Conservation (phyloP, 2,888 invertebrate species). For the Baronia brevicornis region DNA sequence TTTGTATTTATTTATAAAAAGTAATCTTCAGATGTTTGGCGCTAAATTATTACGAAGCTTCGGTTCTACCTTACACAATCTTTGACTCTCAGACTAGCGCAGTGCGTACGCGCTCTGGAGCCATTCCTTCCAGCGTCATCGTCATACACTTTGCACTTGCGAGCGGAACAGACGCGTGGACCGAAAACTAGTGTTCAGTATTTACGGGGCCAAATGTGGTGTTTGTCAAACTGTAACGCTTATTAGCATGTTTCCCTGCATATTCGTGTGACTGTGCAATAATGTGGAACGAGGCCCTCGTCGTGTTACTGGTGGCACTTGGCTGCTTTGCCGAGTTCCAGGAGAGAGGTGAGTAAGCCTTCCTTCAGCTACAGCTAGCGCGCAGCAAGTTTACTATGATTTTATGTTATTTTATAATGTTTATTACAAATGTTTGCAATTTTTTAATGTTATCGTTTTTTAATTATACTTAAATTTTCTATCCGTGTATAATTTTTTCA, state of each 20-base stretch:
- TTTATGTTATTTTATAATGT: conserved; percentile 1
- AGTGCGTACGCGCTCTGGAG: conserved; percentile 36
- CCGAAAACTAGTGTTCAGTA: conserved; percentile 16
- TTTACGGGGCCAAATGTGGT: conserved; percentile 25
- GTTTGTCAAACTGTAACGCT: conserved; percentile 32
- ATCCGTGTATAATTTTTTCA: too few species aligned
- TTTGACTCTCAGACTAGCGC: conserved; percentile 25
- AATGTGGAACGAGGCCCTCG: conserved; percentile 44
- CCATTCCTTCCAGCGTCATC: conserved; percentile 18
- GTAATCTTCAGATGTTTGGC: too few species aligned
- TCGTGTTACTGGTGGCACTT: conserved; percentile 30
- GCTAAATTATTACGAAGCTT: neutral
- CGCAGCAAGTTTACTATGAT: conserved; percentile 15
- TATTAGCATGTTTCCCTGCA: conserved; percentile 42
- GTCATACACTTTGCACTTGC: conserved; percentile 47
- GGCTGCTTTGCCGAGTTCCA: conserved; percentile 47
- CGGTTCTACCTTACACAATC: conserved; percentile 24
- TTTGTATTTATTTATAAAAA: conserved; percentile 2
- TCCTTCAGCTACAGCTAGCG: conserved; percentile 20
- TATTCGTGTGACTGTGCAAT: conserved; percentile 44
- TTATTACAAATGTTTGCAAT: neutral
- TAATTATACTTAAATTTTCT: too few species aligned
- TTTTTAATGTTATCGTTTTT: too few species aligned
- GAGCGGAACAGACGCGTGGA: conserved; percentile 43
- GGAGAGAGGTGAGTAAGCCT: conserved; percentile 52